These are phyloP conservation scores for Melinopterus prodromus DNA, from an alignment of 2,888 invertebrate species.

Conservation along the genomic window DNA sequence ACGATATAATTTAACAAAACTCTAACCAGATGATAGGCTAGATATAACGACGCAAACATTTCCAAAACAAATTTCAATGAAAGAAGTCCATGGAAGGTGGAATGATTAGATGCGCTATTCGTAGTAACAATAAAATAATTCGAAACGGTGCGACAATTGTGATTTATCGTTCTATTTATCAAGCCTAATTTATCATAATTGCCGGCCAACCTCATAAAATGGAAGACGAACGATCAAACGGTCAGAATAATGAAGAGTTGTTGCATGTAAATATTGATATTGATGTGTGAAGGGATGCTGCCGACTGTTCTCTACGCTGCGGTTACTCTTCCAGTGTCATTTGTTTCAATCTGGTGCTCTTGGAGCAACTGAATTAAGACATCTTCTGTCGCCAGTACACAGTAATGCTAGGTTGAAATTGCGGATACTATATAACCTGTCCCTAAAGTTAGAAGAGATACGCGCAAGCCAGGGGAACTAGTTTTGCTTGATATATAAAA, in stretches of 20 bases:
- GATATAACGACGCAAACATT: no score
- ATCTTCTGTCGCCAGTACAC: slow-evolving; percentile 41
- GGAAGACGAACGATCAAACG: slow-evolving; percentile 55
- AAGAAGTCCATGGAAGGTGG: neutral
- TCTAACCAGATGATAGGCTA: no score
- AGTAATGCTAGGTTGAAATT: slow-evolving; percentile 39
- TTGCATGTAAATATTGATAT: slow-evolving; percentile 60
- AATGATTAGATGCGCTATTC: neutral
- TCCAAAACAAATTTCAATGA: no score
- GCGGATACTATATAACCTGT: slow-evolving; percentile 11
- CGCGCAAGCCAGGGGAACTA: no score
- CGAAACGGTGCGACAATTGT: slow-evolving; percentile 45
- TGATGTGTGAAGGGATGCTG: slow-evolving; percentile 64
- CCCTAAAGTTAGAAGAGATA: neutral
- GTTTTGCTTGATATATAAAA: no score
- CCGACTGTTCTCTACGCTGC: slow-evolving; percentile 59
- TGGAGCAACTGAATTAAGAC: slow-evolving; percentile 50
- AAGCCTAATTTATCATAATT: slow-evolving; percentile 53
- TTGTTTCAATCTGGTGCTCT: slow-evolving; percentile 63
- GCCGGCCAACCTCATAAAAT: slow-evolving; percentile 39
- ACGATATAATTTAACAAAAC: no score
- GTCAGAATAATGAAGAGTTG: slow-evolving; percentile 60
- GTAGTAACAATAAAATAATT: neutral
- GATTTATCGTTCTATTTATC: slow-evolving; percentile 50
- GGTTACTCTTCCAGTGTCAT: slow-evolving; percentile 54